A percentile compares a stretch with the other conserved stretches of the same genome.
phyloP scores from a whole-genome alignment of 2,113 vertebrate species.

The Anas platyrhynchos region DNA sequence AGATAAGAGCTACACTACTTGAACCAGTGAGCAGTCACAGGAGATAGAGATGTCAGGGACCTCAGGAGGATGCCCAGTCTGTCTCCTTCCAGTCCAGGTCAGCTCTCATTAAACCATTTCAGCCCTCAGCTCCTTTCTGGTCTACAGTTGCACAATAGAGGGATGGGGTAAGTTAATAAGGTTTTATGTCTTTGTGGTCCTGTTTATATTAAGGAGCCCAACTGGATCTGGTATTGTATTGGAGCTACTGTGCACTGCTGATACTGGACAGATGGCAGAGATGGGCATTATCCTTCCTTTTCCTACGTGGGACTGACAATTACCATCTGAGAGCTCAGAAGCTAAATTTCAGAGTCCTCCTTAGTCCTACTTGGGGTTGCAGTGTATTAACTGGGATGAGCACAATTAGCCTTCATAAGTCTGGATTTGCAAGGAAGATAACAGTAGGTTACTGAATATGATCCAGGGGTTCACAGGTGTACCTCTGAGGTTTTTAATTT shows the following conservation, averaged over 20 bases:
- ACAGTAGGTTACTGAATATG: background rate
- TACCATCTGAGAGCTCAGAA: background rate
- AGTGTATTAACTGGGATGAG: background rate
- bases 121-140: background rate
- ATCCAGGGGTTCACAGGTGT: background rate
- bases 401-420: background rate
- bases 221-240: background rate
- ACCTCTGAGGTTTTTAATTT: background rate
- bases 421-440: background rate
- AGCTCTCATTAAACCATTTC: background rate
- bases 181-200: background rate
- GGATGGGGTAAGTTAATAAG: background rate
- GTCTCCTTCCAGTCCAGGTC: background rate
- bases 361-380: background rate
- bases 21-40: background rate
- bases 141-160: background rate
- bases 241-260: background rate
- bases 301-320: background rate
- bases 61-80: background rate
- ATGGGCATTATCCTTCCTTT: background rate
- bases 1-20: background rate
- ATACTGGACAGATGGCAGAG: background rate
- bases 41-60: background rate
- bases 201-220: background rate
- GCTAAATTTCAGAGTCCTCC: background rate